Percentiles rank a stretch among this genome's conserved stretches.
These are phyloP conservation scores for Macropodus opercularis DNA, from an alignment of 2,797 vertebrate species.

Conservation along the genomic window DNA sequence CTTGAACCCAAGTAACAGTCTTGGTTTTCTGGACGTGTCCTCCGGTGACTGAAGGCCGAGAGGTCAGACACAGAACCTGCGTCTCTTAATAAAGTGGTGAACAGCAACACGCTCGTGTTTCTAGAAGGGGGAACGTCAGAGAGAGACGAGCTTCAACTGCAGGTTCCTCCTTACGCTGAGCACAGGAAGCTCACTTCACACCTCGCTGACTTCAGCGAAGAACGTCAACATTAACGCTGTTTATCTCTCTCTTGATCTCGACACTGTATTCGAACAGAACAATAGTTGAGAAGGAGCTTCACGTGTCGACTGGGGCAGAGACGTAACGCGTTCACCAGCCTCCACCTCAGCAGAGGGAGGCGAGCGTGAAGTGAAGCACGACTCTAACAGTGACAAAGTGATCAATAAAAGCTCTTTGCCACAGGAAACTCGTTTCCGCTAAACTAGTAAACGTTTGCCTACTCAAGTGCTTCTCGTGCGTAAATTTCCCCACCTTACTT, in stretches of 20 bases:
- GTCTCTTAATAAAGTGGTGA: background rate
- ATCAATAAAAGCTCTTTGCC: constrained; percentile 1
- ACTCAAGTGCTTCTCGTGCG: constrained; percentile 35
- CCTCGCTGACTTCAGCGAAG: constrained; percentile 48
- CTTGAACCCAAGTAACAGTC: too few relatives aligned
- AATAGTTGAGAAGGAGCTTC: background rate
- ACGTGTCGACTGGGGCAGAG: background rate
- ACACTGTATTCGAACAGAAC: background rate
- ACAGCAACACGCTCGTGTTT: background rate
- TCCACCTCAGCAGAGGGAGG: background rate
- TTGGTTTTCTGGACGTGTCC: background rate
- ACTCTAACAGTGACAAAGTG: too few relatives aligned
- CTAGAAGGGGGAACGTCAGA: background rate
- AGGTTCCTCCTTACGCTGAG: constrained; percentile 41
- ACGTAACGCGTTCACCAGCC: too few relatives aligned
- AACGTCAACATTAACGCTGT: background rate
- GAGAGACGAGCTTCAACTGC: background rate
- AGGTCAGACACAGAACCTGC: too few relatives aligned
- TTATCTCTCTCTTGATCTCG: constrained; percentile 28
- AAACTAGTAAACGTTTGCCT: constrained; percentile 16
- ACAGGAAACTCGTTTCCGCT: constrained; percentile 51
- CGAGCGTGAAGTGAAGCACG: too few relatives aligned
- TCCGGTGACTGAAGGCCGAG: too few relatives aligned
- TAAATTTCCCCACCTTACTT: constrained; percentile 68
- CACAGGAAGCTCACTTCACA: constrained; percentile 79